phyloP scores from a whole-genome alignment of 2,888 invertebrate species.

The Mesorhabditis belari region DNA sequence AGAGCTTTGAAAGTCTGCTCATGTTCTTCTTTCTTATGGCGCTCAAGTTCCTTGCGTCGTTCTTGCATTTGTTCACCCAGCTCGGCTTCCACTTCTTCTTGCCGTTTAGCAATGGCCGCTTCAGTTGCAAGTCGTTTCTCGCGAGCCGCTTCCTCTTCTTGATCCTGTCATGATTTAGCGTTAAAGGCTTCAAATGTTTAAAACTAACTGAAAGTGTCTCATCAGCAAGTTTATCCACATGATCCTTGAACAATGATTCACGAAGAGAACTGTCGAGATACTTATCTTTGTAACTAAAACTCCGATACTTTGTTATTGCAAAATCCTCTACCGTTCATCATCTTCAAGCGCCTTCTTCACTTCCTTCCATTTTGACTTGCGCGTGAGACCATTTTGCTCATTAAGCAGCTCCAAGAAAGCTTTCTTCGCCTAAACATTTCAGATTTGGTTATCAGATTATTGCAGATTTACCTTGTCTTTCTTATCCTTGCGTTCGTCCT shows the following conservation, averaged over 20 bases:
- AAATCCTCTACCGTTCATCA: constrained; percentile 55
- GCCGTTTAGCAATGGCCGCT: constrained; percentile 51
- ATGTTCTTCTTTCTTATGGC: constrained; percentile 90
- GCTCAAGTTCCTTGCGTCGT: constrained; percentile 90
- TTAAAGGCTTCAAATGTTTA: neutral
- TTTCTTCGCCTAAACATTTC: constrained; percentile 57
- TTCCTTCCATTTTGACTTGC: constrained; percentile 87
- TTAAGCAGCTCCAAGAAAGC: constrained; percentile 84
- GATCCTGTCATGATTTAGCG: constrained; percentile 53
- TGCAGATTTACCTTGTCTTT: constrained; percentile 77
- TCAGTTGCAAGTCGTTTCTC: constrained; percentile 55
- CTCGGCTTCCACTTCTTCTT: constrained; percentile 60
- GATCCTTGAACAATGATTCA: constrained; percentile 80
- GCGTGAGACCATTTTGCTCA: constrained; percentile 78
- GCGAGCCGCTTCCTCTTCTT: constrained; percentile 54
- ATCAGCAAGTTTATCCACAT: constrained; percentile 29
- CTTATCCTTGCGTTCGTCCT: constrained; percentile 84
- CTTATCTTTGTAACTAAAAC: constrained; percentile 67
- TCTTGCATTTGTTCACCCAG: constrained; percentile 71
- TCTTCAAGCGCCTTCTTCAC: constrained; percentile 84
- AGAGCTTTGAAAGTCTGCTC: constrained; percentile 91
- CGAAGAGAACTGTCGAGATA: constrained; percentile 78
- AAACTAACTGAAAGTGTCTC: constrained; percentile 30
- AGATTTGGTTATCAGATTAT: neutral
- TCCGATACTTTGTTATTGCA: constrained; percentile 70